Base-by-base conservation (phyloP, 2,797 vertebrate genomes). In the Orestias chungarensis region DNA sequence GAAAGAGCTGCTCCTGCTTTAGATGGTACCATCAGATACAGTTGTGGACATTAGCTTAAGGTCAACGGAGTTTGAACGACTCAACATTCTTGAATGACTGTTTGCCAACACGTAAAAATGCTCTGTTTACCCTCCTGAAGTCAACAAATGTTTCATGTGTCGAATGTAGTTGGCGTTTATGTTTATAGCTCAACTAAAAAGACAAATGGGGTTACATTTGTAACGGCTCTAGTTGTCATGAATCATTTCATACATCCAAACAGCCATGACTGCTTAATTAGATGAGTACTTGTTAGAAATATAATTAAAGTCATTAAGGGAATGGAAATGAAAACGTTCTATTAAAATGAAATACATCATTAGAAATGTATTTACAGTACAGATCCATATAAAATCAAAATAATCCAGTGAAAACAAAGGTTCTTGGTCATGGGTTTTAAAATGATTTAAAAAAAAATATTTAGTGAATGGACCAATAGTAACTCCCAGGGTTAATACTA, bases 111-210 rank as follows among this genome's bases (percentile, higher is more conserved):
- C 43, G 29, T 55, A 27, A 42, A 57, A 57, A 68, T 44, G 55
- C 29, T 76, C 70, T 73, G 64, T 54, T 73, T 59, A 38, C 23
- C 42, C 49, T 64, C 18, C 27, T 29, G 33, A 82, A 62, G 66
- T 66, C 47, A 66, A 65, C 12, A 70, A 49, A 61, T 52, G 67
- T 82, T 81, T 85, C 66, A 72, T 42, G 47, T 73, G 42, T 66
- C 44, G 49, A 52, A 7, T n/a, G 27, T 18, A 66, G 66, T 55
- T 18, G 49, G n/a, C 27, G 27, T 71, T 81, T 76, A 79, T 70
- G 71, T 44, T 61, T 25, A 35, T 76, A 71, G 67, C n/a, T 27
- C 23, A 52, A 71, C 73, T 64, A 57, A 81, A 70, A 73, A 33
- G 31, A 62, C 40, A 40, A 12, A 10, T 33, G 31, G 33, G 31